Evolutionary conservation across 1,140 invertebrate species (phyloP).

Genomic region (Hydropsyche tenuis): DNA sequence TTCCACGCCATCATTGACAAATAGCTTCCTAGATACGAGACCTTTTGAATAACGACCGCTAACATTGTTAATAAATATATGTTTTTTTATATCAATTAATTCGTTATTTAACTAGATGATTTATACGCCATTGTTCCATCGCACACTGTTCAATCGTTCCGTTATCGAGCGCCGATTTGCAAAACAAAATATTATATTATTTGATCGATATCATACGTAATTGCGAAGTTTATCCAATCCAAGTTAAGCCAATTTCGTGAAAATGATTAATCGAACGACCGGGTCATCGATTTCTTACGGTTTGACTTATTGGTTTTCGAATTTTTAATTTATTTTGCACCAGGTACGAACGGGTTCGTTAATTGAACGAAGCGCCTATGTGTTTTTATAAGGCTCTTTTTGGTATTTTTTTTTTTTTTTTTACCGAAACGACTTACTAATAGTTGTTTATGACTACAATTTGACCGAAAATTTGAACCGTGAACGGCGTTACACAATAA

Average conservation of each 20-base stretch:
- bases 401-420: too few relatives aligned
- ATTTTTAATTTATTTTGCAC: slow-evolving; percentile 19
- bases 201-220: too few relatives aligned
- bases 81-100: not conserved
- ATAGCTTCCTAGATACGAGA: not conserved
- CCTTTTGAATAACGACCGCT: not conserved
- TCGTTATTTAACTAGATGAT: not conserved
- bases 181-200: not conserved
- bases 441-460: too few relatives aligned
- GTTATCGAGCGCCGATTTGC: not conserved
- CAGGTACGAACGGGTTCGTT: slow-evolving; percentile 10
- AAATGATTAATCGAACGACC: too few relatives aligned
- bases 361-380: not conserved
- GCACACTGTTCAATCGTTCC: not conserved
- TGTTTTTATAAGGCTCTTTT: too few relatives aligned
- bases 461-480: too few relatives aligned
- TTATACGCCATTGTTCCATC: not conserved
- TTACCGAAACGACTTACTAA: too few relatives aligned
- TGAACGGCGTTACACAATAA: too few relatives aligned
- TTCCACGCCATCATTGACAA: slow-evolving; percentile 27
- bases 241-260: too few relatives aligned
- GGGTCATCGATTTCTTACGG: too few relatives aligned
- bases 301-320: not conserved
- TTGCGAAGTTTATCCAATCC: too few relatives aligned
- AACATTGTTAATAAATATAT: not conserved